Base-by-base conservation (phyloP, 2,113 vertebrate species). In the Mormyrus lacerda region DNA sequence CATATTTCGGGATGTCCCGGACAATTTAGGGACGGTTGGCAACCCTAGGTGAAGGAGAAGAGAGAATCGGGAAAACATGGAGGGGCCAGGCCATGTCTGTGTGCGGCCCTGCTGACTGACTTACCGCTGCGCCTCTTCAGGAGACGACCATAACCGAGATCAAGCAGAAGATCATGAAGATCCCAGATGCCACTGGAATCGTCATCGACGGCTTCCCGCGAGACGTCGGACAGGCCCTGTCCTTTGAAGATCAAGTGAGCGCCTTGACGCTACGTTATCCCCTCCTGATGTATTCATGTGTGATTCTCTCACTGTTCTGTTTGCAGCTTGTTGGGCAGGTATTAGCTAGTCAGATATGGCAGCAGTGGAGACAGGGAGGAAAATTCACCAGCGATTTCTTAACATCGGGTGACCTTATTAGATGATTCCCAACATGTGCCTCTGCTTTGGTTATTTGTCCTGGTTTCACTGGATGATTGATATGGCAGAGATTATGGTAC, bases 101-200 rank as follows among this genome's bases (percentile, higher is more conserved):
- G 69, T 15, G 10, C 3, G 10, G 61, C n/a, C 27, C 10, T 13
- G 8, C 69, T 79, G 35, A 7, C 35, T 19, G 35, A 42, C 19
- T 9, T 8, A 10, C 15, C 35, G 5, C 50, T 45, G 39, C 10
- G 58, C 21, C 19, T 69, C 92, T 87, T 87, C 93, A 99, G 98
- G 98, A 99, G 94, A 99, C 98, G 21, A 99, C 98, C n/a, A 99
- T 99, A 93, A 99, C 98, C 9, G 98, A 99, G 94, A 99, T 99
- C 94, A 99, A 99, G 92, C 98, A 99, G 93, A 98, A 96, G 92
- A 93, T 99, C 91, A 99, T 99, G 98, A 98, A 99, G 93, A 97
- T 98, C 89, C 98, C 98, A 1, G 98, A 99, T 19, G 97, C 98
- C 86, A 97, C 94, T 2, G 98, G 98, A 0, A 96, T 99, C 88